Percentiles rank a stretch among this genome's conserved stretches.
These are phyloP conservation scores for Oscheius sp. DNA, from an alignment of 1,140 invertebrate species.

Conservation along the genomic window DNA sequence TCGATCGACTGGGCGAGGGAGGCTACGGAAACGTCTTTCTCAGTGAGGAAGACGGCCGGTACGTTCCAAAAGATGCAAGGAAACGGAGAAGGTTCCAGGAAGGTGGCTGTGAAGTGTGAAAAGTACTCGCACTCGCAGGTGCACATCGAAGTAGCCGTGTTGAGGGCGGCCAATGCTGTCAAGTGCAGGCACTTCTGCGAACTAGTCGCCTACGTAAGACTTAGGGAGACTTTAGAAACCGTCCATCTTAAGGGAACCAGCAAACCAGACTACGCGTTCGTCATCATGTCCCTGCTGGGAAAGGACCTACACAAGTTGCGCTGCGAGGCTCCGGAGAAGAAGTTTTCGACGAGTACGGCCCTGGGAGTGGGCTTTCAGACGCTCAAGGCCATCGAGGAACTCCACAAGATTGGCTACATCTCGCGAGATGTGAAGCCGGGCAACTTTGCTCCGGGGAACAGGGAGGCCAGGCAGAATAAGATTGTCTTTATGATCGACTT, in stretches of 20 bases:
- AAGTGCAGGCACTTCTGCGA: slow-evolving; percentile 45
- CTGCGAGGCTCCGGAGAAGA: slow-evolving; percentile 40
- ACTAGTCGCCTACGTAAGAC: slow-evolving; percentile 45
- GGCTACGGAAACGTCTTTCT: slow-evolving; percentile 48
- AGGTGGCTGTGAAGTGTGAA: slow-evolving; percentile 46
- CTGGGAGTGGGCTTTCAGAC: slow-evolving; percentile 47
- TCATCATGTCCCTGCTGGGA: slow-evolving; percentile 48
- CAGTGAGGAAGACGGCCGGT: slow-evolving; percentile 4
- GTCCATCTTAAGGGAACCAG: slow-evolving; percentile 16
- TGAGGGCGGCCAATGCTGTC: slow-evolving; percentile 33
- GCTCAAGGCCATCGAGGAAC: slow-evolving; percentile 46
- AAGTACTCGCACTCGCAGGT: slow-evolving; percentile 48
- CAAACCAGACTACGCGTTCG: slow-evolving; percentile 40
- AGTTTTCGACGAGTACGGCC: slow-evolving; percentile 45
- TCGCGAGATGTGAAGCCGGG: slow-evolving; percentile 44
- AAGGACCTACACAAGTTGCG: slow-evolving; percentile 47
- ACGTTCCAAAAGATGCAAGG: no score
- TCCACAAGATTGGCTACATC: slow-evolving; percentile 44
- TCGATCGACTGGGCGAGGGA: slow-evolving; percentile 37
- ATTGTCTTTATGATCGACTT: slow-evolving; percentile 39
- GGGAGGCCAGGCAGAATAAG: slow-evolving; percentile 1
- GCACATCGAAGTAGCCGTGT: slow-evolving; percentile 47
- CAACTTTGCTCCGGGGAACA: slow-evolving; percentile 49
- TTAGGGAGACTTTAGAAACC: neutral
- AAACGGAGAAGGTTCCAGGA: slow-evolving; percentile 23